Evolutionary conservation across 2,797 vertebrate species (phyloP).

Genomic region (Poecile montanus): DNA sequence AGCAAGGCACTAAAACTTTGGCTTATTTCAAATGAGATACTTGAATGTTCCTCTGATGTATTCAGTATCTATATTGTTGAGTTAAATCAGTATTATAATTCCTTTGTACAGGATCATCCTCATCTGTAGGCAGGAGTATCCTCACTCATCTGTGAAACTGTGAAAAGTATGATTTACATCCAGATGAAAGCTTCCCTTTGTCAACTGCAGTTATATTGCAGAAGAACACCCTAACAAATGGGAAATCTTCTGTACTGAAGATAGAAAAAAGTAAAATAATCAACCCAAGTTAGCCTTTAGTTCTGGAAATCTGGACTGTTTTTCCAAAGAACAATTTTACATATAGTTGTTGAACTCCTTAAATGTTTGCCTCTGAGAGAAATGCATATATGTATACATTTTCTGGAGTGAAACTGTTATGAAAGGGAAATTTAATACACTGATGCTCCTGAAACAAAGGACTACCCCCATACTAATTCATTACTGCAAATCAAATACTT

Average conservation of each 20-base stretch:
- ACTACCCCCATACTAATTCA: not conserved
- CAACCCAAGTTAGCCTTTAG: not conserved
- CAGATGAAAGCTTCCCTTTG: not conserved
- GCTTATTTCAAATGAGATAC: not conserved
- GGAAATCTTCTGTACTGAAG: not conserved
- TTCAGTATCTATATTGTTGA: not conserved
- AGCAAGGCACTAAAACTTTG: not conserved
- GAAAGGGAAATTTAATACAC: not conserved
- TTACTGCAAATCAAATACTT: not conserved
- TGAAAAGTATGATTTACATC: not conserved
- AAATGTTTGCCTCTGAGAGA: not conserved
- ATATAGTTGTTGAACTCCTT: not conserved
- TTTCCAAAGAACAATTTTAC: not conserved
- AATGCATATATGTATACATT: not conserved
- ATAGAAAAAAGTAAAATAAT: not conserved
- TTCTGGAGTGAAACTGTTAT: not conserved
- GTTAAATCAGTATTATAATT: not conserved
- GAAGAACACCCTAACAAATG: not conserved
- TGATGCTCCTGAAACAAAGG: not conserved
- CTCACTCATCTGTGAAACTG: not conserved
- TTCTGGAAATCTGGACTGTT: not conserved
- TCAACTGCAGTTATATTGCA: not conserved
- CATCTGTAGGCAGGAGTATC: not conserved
- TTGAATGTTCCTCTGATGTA: not conserved
- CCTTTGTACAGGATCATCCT: not conserved